These are phyloP conservation scores for Drosophila glabriapex DNA, from an alignment of 2,888 invertebrate genomes.

Conservation along the genomic window DNA sequence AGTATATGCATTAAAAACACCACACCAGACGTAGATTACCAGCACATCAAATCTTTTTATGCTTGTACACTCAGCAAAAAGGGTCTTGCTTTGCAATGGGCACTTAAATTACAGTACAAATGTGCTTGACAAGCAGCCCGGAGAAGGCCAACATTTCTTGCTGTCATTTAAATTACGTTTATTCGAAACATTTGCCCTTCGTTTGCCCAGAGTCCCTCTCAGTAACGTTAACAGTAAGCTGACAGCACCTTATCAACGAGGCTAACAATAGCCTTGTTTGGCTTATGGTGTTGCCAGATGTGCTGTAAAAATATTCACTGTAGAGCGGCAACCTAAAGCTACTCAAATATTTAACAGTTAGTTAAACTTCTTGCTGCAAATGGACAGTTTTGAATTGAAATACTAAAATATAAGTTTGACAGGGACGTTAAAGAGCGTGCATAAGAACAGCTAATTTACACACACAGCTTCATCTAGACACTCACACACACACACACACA, in stretches of 20 bases:
- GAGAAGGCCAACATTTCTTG: slow-evolving; percentile 2
- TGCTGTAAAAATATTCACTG: background rate
- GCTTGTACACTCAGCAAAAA: slow-evolving; percentile 1
- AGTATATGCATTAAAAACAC: slow-evolving; percentile 30
- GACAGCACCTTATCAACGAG: background rate
- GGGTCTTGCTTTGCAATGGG: background rate
- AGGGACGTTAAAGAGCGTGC: background rate
- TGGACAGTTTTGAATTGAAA: background rate
- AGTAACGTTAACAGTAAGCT: background rate
- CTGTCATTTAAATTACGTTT: background rate
- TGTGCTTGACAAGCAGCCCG: slow-evolving; percentile 2
- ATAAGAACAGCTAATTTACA: background rate
- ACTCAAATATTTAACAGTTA: background rate
- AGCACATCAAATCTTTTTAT: slow-evolving; percentile 54
- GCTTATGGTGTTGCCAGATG: background rate
- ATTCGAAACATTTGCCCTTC: slow-evolving; percentile 1
- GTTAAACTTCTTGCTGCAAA: background rate
- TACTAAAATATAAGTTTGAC: background rate
- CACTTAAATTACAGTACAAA: slow-evolving; percentile 17
- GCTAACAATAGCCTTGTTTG: background rate
- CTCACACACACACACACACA: too few species aligned
- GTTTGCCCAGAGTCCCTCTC: background rate
- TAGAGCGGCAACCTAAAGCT: background rate
- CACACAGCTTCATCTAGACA: background rate
- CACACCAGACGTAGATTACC: slow-evolving; percentile 48